Percentiles rank a stretch among this genome's conserved stretches.
Evolutionary conservation across 2,113 vertebrate genomes (phyloP).

Genomic region (Morone chrysops): DNA sequence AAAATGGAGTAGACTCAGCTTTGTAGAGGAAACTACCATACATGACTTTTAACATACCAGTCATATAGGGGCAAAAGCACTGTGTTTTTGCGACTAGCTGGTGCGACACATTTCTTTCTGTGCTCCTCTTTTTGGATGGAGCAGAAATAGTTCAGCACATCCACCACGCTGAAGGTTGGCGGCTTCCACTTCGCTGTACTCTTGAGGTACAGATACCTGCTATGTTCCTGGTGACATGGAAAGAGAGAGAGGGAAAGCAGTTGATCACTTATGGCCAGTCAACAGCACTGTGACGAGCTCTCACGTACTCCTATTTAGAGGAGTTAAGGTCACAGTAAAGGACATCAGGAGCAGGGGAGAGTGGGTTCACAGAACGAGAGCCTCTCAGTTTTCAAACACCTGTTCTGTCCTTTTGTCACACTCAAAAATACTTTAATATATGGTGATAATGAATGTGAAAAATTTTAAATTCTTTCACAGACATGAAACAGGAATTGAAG

Average conservation of each 20-base stretch:
- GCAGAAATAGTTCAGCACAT: constrained; percentile 80
- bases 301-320: constrained; percentile 43
- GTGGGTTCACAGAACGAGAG: constrained; percentile 8
- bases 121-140: constrained; percentile 42
- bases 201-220: constrained; percentile 16
- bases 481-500: background rate
- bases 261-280: constrained; percentile 35
- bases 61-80: constrained; percentile 44
- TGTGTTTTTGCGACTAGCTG: constrained; percentile 43
- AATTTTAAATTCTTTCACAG: too few relatives aligned
- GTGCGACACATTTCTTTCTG: background rate
- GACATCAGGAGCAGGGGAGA: constrained; percentile 25
- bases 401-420: constrained; percentile 35
- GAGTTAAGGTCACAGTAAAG: constrained; percentile 43
- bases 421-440: constrained; percentile 22
- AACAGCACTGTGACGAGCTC: constrained; percentile 21
- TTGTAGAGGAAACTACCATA: background rate
- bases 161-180: constrained; percentile 20
- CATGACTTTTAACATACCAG: constrained; percentile 45
- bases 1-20: too few relatives aligned
- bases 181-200: constrained; percentile 5
- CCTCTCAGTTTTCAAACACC: constrained; percentile 53
- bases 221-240: constrained; percentile 43
- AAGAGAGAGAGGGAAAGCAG: constrained; percentile 3
- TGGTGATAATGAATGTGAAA: background rate